Percentiles rank a stretch among this genome's conserved stretches.
Conservation (phyloP, 2,888 invertebrate genomes). For the Cephus sareptanus region DNA sequence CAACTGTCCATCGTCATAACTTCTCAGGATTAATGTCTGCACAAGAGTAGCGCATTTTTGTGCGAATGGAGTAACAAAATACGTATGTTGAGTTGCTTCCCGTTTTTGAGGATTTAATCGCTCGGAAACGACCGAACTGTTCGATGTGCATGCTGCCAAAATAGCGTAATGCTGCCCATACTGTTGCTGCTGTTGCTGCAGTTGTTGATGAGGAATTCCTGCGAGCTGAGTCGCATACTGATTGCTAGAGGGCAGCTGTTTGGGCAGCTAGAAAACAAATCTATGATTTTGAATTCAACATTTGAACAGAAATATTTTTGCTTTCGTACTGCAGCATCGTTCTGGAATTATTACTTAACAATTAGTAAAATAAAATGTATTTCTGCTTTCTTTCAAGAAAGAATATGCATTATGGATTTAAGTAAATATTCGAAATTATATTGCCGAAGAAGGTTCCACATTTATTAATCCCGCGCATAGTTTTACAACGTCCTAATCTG, state of each 20-base stretch:
- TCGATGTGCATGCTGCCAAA: slow-evolving; percentile 6
- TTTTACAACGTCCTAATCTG: not conserved
- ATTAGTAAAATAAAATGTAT: not conserved
- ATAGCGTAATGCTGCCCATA: slow-evolving; percentile 14
- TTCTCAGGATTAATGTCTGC: slow-evolving; percentile 5
- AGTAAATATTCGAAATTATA: not conserved
- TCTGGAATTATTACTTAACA: not conserved
- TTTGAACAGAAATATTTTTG: not conserved
- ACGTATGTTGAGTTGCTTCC: not conserved
- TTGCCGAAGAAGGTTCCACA: not conserved
- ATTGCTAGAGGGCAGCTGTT: not conserved
- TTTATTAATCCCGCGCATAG: not conserved
- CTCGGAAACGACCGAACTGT: not conserved
- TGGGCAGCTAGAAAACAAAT: not conserved
- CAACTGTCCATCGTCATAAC: not conserved
- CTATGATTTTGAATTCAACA: not conserved
- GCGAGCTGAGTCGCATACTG: not conserved
- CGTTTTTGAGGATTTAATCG: slow-evolving; percentile 1
- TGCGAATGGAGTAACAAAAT: not conserved
- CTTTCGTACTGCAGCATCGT: not conserved
- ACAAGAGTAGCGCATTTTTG: slow-evolving; percentile 1
- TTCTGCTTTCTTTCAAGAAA: not conserved
- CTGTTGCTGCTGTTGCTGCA: slow-evolving; percentile 10
- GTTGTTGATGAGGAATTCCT: not conserved
- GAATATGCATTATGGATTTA: not conserved